Base-by-base conservation (phyloP, 2,797 vertebrate species). In the Choloepus didactylus region DNA sequence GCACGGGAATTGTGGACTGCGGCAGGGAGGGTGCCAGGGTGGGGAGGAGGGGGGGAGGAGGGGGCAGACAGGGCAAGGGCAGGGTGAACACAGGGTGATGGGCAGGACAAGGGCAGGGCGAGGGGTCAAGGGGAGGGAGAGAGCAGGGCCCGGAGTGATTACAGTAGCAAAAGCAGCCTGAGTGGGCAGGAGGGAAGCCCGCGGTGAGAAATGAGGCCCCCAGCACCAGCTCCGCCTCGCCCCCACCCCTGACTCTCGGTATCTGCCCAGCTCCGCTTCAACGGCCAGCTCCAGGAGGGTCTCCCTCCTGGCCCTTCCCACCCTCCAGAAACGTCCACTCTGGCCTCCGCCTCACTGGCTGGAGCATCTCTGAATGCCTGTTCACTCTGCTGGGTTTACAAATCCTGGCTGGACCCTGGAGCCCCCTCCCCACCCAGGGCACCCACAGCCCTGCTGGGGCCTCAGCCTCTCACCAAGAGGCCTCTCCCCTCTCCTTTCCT, bases 181-280 rank as follows among this genome's bases (percentile, higher is more conserved):
- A 0, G 18, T 6, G 64, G 35, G 62, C 16, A 3, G 49, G 4
- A 49, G 49, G 49, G 49, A 49, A 49, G 49, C 49, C 49, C 49
- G 9, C 8, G 49, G 9, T 49, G 49, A 49, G 49, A 49, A 49
- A 12, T 12, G 9, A 49, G 49, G 49, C 49, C 49, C 49, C 49
- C 49, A 11, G 49, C 49, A 38, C 46, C 54, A 29, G 72, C 27
- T 41, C 23, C 16, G 1, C 41, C 9, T 5, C 9, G 2, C 3
- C 75, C 38, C 9, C 21, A 60, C 54, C 35, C 46, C 1, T 23
- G 31, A 19, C 35, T 54, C 44, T 31, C 7, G 21, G 46, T 18
- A 60, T 8, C 51, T 15, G 29, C 25, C 46, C 3, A 0, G 16
- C 18, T 23, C 35, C 64, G 83, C 49, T 6, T 0, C 1, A 16